A percentile compares a stretch with the other conserved stretches of the same genome.
These are phyloP conservation scores for Periophthalmodon schlosseri DNA, from an alignment of 2,113 vertebrate species.

Conservation along the genomic window DNA sequence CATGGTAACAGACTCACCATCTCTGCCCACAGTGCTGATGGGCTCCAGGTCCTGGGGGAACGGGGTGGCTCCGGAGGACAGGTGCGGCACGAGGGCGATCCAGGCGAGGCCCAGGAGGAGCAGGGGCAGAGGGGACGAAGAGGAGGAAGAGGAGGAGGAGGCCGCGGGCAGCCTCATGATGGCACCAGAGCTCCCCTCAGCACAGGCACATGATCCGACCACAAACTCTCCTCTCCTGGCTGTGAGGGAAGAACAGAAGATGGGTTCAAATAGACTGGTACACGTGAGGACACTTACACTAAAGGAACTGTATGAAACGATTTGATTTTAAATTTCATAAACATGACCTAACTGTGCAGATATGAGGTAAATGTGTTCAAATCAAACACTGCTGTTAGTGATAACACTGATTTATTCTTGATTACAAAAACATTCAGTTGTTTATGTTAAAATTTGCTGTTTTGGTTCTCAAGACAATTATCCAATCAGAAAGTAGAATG, in stretches of 20 bases:
- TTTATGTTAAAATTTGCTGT: no score
- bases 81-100: slow-evolving; percentile 56
- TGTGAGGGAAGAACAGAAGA: slow-evolving; percentile 22
- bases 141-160: slow-evolving; percentile 64
- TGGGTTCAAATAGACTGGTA: neutral
- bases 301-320: no score
- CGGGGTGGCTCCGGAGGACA: slow-evolving; percentile 64
- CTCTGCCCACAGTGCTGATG: slow-evolving; percentile 73
- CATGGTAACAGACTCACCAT: slow-evolving; percentile 66
- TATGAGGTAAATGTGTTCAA: no score
- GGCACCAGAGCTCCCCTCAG: slow-evolving; percentile 65
- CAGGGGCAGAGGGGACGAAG: slow-evolving; percentile 55
- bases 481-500: no score
- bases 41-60: slow-evolving; percentile 82
- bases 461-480: no score
- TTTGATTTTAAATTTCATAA: no score
- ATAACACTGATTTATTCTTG: no score
- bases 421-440: no score
- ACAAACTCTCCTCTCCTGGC: slow-evolving; percentile 50
- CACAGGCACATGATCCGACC: slow-evolving; percentile 73
- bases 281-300: no score
- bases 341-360: no score
- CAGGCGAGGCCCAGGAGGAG: slow-evolving; percentile 65
- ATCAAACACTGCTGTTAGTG: no score
- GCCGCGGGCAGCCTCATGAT: slow-evolving; percentile 70